phyloP scores from a whole-genome alignment of 2,113 vertebrate species.

The Eidolon helvum region DNA sequence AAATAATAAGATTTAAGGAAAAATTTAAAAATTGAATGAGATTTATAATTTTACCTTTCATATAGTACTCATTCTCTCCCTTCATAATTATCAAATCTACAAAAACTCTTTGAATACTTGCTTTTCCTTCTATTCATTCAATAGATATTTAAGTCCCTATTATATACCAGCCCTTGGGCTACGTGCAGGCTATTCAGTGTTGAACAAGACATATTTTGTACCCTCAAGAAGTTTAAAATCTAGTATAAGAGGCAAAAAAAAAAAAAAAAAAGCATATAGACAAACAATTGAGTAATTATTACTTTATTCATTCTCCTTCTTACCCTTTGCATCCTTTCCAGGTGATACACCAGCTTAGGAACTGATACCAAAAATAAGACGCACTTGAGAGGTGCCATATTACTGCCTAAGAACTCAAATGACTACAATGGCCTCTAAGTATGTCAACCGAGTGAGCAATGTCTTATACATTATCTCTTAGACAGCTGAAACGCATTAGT shows the following conservation, averaged over 20 bases:
- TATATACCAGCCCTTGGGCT: not conserved
- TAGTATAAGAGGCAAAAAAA: not conserved
- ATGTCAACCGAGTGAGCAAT: constrained; percentile 46
- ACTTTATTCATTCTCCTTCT: not conserved
- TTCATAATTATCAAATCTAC: not conserved
- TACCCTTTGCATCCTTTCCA: not conserved
- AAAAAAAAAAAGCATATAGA: not conserved
- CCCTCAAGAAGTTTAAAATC: constrained; percentile 31
- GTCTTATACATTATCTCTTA: constrained; percentile 60
- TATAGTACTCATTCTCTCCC: not conserved
- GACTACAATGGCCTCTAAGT: constrained; percentile 41
- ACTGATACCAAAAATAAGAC: constrained; percentile 4
- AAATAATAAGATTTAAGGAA: not conserved
- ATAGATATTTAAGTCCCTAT: not conserved
- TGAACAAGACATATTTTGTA: not conserved
- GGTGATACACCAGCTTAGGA: not conserved
- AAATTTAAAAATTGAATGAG: constrained; percentile 3
- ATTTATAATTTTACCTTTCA: not conserved
- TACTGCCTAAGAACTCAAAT: constrained; percentile 13
- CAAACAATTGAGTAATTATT: not conserved
- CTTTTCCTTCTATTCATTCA: not conserved
- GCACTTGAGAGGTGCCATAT: not conserved
- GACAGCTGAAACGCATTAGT: constrained; percentile 73
- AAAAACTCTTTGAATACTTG: not conserved
- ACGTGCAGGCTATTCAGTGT: not conserved